Evolutionary conservation across 2,113 vertebrate species (phyloP).

Genomic region (Amphiprion ocellaris): DNA sequence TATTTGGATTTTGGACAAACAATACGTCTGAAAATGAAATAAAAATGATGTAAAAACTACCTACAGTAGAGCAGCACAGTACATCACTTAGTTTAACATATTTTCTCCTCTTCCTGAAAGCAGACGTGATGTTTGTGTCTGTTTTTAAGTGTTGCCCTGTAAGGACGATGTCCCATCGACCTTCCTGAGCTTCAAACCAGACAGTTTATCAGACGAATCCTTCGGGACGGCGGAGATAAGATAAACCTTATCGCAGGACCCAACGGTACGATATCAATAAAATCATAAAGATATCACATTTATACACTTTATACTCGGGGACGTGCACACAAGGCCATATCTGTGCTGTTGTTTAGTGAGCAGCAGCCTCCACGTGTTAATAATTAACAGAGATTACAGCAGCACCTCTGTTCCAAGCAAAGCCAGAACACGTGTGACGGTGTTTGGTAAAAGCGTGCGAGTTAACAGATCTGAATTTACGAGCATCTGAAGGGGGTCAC

Average conservation of each 20-base stretch:
- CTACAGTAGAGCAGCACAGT: too few relatives aligned
- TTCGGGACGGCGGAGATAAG: constrained; percentile 43
- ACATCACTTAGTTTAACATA: too few relatives aligned
- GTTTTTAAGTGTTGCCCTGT: not conserved
- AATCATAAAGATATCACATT: constrained; percentile 54
- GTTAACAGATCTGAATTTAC: constrained; percentile 56
- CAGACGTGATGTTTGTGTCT: too few relatives aligned
- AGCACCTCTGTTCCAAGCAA: not conserved
- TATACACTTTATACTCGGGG: not conserved
- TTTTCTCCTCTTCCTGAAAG: too few relatives aligned
- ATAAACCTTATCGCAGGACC: constrained; percentile 24
- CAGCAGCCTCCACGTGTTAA: constrained; percentile 43
- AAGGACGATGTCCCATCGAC: not conserved
- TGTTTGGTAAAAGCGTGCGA: constrained; percentile 24
- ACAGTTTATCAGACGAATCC: constrained; percentile 22
- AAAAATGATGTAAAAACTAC: too few relatives aligned
- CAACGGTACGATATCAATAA: constrained; percentile 42
- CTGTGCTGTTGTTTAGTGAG: constrained; percentile 24
- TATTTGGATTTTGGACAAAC: too few relatives aligned
- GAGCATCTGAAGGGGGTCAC: constrained; percentile 30
- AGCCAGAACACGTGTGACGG: constrained; percentile 32
- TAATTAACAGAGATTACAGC: constrained; percentile 56
- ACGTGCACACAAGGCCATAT: constrained; percentile 1
- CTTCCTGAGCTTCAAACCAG: constrained; percentile 8
- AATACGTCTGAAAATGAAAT: too few relatives aligned